Base-by-base conservation (phyloP, 2,113 vertebrate species). In the Pampusana beccarii region DNA sequence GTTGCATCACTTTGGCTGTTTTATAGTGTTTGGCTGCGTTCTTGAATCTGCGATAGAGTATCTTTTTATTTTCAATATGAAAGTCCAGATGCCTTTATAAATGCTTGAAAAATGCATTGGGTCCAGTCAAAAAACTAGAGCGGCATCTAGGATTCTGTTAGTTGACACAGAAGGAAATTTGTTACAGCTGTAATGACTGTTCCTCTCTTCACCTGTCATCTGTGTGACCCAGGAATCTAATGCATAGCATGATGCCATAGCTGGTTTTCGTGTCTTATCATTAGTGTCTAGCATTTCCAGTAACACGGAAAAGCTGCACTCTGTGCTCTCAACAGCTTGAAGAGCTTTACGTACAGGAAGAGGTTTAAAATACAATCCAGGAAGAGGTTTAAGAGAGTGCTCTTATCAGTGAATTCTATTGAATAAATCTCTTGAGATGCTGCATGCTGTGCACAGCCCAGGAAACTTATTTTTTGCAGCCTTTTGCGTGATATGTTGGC, bases 331-430 rank as follows among this genome's bases (percentile, higher is more conserved):
- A 36, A 31, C 48, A 82, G 54, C 58, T 54, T 80, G 24, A 72
- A 85, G 58, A 93, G 67, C n/a, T 86, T 72, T 40, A n/a, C 34
- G 2, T 46, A 33, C n/a, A 70, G 50, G 75, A 88, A 69, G 51
- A 71, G 36, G 51, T 66, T 91, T 87, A 50, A 74, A 74, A 24
- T 79, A 40, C 36, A 61, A 8, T 18, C 36, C 71, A 81, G 86
- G 88, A 90, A 92, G 83, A 86, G 72, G 80, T 91, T 96, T 82
- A 70, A 84, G 66, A 93, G 44, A 69, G 42, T 81, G 34, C 12
- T 66, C 36, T 83, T 93, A 90, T 26, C 83, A 82, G 48, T 62
- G 53, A 75, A 58, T 58, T 84, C 23, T 36, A 44, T 72, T 4
- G 0, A 73, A 38, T 51, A 40, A 50, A 14, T 81, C 23, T 90